Evolutionary conservation across 2,888 invertebrate genomes (phyloP), one percentile per base, ranked within the genome.

Genomic region (Elegia similella): DNA sequence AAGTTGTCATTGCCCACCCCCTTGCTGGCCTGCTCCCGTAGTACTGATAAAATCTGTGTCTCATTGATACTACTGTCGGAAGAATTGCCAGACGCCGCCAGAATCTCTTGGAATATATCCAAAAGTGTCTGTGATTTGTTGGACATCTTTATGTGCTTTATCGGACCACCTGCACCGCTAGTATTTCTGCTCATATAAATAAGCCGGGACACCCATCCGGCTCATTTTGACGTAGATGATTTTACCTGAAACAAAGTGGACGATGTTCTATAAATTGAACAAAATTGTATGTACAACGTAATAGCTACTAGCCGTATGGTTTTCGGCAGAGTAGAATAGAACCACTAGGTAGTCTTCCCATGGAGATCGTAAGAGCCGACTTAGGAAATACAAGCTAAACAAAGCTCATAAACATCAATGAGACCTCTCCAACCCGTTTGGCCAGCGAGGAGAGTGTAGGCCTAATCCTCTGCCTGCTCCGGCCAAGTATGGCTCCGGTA

Each of bases 71-170:
- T 68, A 13, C 60, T 76, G 5, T 85, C 83, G 0, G 88, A 77
- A 0, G 83, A 77, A 59, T 88, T 88, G 0, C 85, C 88, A n/a
- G 88, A 87, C 8, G 88, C 88, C 0, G 88, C 88, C 1, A 88
- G 71, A 23, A 89, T 88, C 63, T 88, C 84, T 75, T 89, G 86
- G 78, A 91, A 91, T 65, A 91, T 88, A 32, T 87, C 82, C 72
- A 85, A 62, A 42, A 89, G 73, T 6, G 80, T 82, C 47, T 86
- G 87, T 48, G 89, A 80, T 70, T 83, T 84, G 72, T 88, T 88
- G 58, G 86, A 67, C 90, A 91, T 90, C 59, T 76, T 86, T 59
- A 59, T 53, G 38, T 16, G 30, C 12, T 58, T 59, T 52, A 46
- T 55, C 42, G 23, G 52, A 58, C 46, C 59, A 47, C 58, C 52